Evolutionary conservation across 2,113 vertebrate species (phyloP).

Genomic region (Gobio gobio): DNA sequence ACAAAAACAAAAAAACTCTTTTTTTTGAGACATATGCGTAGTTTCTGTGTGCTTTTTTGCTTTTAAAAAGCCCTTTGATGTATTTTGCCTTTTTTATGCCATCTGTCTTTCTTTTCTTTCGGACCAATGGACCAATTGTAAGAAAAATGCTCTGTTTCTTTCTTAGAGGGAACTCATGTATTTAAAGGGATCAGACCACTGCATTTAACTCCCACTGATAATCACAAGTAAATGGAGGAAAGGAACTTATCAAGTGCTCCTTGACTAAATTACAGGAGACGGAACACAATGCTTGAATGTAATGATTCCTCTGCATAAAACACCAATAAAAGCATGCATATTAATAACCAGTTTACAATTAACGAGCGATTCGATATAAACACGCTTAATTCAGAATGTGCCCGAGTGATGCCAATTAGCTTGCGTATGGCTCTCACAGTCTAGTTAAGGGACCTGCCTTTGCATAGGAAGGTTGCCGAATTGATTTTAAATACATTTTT

Average conservation of each 20-base stretch:
- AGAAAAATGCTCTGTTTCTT: background rate
- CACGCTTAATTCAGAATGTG: background rate
- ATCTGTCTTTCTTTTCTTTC: constrained; percentile 10
- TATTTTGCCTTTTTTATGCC: constrained; percentile 25
- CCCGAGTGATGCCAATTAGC: background rate
- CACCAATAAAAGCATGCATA: background rate
- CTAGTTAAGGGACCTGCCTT: constrained; percentile 63
- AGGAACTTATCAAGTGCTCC: background rate
- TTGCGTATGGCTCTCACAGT: constrained; percentile 48
- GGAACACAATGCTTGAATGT: background rate
- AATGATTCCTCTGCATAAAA: background rate
- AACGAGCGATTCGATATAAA: background rate
- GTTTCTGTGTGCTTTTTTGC: background rate
- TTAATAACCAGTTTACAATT: constrained; percentile 11
- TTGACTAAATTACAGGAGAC: constrained; percentile 11
- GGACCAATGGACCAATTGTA: constrained; percentile 5
- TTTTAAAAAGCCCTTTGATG: constrained; percentile 11
- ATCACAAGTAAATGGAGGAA: constrained; percentile 13
- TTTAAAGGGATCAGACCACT: constrained; percentile 19
- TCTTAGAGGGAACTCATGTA: background rate
- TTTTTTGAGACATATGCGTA: background rate
- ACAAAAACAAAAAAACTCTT: background rate
- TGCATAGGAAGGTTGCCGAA: constrained; percentile 73
- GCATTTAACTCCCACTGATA: constrained; percentile 18
- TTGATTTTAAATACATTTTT: constrained; percentile 78